A percentile compares a stretch with the other conserved stretches of the same genome.
phyloP scores from a whole-genome alignment of 2,888 invertebrate genomes.

The Koerneria pararmatus region DNA sequence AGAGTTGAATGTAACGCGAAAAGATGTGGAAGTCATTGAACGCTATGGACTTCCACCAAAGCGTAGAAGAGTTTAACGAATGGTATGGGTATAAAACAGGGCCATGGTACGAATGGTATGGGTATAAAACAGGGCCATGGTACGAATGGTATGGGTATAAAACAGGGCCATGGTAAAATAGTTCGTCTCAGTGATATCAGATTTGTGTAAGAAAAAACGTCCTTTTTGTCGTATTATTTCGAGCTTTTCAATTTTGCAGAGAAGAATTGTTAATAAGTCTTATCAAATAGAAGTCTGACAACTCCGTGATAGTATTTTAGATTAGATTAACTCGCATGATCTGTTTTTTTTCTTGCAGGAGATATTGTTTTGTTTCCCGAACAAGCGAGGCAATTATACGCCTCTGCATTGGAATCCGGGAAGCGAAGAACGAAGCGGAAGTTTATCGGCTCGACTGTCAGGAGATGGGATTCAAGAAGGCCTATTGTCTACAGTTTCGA shows the following conservation, averaged over 20 bases:
- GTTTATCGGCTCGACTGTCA: constrained; percentile 55
- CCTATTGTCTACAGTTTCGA: constrained; percentile 59
- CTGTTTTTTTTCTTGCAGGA: too few relatives aligned
- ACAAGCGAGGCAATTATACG: constrained; percentile 52
- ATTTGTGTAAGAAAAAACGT: too few relatives aligned
- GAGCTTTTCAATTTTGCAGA: background rate
- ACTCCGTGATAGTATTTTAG: background rate
- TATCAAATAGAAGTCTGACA: background rate
- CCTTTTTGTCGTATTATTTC: background rate
- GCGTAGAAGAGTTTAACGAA: too few relatives aligned
- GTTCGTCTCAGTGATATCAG: too few relatives aligned
- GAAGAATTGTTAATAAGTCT: background rate
- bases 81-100: too few relatives aligned
- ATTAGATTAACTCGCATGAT: background rate
- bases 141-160: constrained; percentile 6
- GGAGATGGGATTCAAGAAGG: constrained; percentile 54
- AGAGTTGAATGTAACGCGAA: too few relatives aligned
- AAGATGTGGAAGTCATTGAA: too few relatives aligned
- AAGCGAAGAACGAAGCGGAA: constrained; percentile 40
- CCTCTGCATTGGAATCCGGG: constrained; percentile 36
- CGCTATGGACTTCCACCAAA: too few relatives aligned
- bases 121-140: too few relatives aligned
- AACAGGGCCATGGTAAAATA: too few relatives aligned
- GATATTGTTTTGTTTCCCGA: constrained; percentile 57
- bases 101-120: background rate